Conservation (phyloP, 2,888 invertebrate genomes). For the Lottia gigantea region DNA sequence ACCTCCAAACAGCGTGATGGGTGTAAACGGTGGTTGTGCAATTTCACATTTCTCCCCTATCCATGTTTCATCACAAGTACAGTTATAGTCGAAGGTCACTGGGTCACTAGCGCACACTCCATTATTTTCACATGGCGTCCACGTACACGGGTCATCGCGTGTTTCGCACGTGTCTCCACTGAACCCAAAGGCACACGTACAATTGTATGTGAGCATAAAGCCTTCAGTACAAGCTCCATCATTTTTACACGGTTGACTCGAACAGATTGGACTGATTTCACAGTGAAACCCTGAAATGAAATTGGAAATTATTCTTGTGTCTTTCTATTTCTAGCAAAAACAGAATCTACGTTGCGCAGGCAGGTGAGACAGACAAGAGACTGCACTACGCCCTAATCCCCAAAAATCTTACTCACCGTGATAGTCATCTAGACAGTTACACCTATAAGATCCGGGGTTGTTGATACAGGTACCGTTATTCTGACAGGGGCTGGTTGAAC, state of each 20-base stretch:
- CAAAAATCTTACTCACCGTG: conserved; percentile 16
- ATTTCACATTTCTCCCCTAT: background rate
- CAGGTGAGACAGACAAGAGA: too few relatives aligned
- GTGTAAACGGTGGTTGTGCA: background rate
- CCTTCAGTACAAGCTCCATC: background rate
- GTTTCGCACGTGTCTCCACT: conserved; percentile 17
- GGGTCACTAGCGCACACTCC: conserved; percentile 8
- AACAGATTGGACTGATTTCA: background rate
- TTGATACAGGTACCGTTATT: conserved; percentile 23
- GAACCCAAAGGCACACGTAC: conserved; percentile 16
- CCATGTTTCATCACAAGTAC: background rate
- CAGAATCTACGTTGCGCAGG: too few relatives aligned
- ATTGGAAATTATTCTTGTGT: too few relatives aligned
- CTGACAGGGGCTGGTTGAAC: conserved; percentile 16
- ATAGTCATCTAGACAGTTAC: conserved; percentile 20
- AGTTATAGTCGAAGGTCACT: background rate
- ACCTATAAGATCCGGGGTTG: conserved; percentile 21
- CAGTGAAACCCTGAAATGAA: background rate
- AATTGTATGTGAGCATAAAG: conserved; percentile 13
- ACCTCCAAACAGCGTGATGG: background rate
- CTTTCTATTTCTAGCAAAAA: too few relatives aligned
- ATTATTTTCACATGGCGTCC: conserved; percentile 25
- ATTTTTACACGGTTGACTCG: background rate
- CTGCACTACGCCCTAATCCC: too few relatives aligned
- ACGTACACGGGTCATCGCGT: conserved; percentile 20